A percentile compares a stretch with the other conserved stretches of the same genome.
Conservation (phyloP, 2,888 invertebrate genomes). For the Neocrepidodera transversa region DNA sequence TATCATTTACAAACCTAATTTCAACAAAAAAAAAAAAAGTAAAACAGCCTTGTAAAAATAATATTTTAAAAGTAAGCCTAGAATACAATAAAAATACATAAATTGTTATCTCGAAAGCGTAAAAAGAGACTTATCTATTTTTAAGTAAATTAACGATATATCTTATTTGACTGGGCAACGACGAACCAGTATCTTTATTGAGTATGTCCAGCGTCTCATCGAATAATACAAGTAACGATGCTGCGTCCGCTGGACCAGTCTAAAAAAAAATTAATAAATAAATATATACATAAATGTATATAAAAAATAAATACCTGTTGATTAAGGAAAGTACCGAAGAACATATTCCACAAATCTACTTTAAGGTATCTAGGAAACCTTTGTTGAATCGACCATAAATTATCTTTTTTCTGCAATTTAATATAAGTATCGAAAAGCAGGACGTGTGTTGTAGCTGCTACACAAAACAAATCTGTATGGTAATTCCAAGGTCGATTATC, state of each 20-base stretch:
- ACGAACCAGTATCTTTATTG: constrained; percentile 42
- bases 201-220: constrained; percentile 47
- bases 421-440: constrained; percentile 90
- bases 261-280: not conserved
- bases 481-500: constrained; percentile 92
- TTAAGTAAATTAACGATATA: constrained; percentile 53
- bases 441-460: constrained; percentile 87
- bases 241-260: constrained; percentile 53
- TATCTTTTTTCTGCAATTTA: constrained; percentile 63
- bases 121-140: constrained; percentile 53
- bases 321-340: constrained; percentile 84
- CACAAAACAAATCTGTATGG: constrained; percentile 90
- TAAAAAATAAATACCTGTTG: constrained; percentile 46
- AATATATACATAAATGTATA: not conserved
- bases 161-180: constrained; percentile 49
- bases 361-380: constrained; percentile 64
- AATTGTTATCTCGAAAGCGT: constrained; percentile 25
- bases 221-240: constrained; percentile 47
- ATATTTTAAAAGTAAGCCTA: constrained; percentile 37
- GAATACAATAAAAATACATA: constrained; percentile 37
- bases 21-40: constrained; percentile 40
- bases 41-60: constrained; percentile 41
- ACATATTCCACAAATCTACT: constrained; percentile 76
- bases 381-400: constrained; percentile 55
- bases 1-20: constrained; percentile 36